Conservation (phyloP, 2,113 vertebrate genomes). For the Calypte anna region DNA sequence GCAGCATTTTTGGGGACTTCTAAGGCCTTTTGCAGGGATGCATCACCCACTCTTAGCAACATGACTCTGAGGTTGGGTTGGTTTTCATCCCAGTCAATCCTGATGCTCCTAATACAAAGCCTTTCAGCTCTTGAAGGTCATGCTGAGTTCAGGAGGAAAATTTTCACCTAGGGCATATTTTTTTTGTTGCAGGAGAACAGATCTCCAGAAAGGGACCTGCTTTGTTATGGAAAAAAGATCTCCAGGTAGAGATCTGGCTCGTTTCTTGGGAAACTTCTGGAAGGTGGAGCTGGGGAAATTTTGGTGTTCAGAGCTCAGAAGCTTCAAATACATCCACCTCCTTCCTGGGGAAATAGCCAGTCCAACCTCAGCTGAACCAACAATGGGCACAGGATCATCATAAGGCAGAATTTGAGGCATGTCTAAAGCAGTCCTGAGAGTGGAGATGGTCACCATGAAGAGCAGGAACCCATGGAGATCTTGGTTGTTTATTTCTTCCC, state of each 20-base stretch:
- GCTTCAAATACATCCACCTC: neutral
- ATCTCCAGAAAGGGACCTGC: conserved; percentile 18
- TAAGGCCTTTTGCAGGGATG: neutral
- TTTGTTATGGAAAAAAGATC: neutral
- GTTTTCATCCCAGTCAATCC: neutral
- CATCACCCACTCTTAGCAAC: neutral
- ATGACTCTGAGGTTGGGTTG: fast-evolving
- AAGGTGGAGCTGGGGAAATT: neutral
- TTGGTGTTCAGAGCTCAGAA: neutral
- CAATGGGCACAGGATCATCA: fast-evolving
- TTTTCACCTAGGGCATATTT: conserved; percentile 44
- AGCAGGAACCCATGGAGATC: neutral
- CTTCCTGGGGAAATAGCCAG: neutral
- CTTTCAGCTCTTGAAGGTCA: conserved; percentile 34
- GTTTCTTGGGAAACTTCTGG: neutral
- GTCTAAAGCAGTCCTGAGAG: neutral
- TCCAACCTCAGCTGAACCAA: neutral
- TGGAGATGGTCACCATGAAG: neutral
- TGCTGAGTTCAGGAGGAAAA: conserved; percentile 15
- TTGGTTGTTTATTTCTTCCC: neutral
- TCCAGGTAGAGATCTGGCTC: neutral
- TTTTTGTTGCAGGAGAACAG: neutral
- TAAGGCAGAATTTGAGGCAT: neutral
- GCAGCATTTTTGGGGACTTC: neutral
- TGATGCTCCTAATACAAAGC: neutral